phyloP scores from a whole-genome alignment of 2,797 vertebrate genomes.

The Epinephelus awoara region DNA sequence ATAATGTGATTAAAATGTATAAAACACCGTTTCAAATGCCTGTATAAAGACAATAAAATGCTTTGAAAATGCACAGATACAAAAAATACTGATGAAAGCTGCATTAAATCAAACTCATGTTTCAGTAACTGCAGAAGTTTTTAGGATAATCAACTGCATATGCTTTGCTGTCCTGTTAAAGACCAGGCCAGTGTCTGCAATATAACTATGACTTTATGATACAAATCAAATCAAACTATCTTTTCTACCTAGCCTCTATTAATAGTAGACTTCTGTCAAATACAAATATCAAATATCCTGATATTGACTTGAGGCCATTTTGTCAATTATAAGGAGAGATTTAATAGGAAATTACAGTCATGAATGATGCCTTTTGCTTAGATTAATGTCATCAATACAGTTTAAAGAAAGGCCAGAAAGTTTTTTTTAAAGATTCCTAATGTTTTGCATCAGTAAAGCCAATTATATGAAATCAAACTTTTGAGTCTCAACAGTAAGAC shows the following conservation, averaged over 20 bases:
- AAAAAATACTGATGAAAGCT: not conserved
- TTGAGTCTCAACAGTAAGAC: not conserved
- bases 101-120: not conserved
- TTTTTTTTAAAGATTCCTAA: too few species aligned
- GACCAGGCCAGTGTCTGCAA: too few species aligned
- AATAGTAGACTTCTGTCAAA: not conserved
- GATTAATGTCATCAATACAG: not conserved
- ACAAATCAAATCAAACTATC: not conserved
- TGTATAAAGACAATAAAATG: conserved; percentile 1
- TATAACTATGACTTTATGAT: not conserved
- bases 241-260: not conserved
- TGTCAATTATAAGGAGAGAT: not conserved
- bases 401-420: not conserved
- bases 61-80: not conserved
- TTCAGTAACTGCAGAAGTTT: not conserved
- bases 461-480: not conserved
- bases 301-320: not conserved
- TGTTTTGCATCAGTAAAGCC: not conserved
- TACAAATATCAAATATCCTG: too few species aligned
- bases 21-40: not conserved
- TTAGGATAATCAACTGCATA: not conserved
- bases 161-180: not conserved
- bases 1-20: not conserved
- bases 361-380: not conserved
- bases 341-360: not conserved